Conservation (phyloP, 2,797 vertebrate genomes). For the Amphiprion clarkii region DNA sequence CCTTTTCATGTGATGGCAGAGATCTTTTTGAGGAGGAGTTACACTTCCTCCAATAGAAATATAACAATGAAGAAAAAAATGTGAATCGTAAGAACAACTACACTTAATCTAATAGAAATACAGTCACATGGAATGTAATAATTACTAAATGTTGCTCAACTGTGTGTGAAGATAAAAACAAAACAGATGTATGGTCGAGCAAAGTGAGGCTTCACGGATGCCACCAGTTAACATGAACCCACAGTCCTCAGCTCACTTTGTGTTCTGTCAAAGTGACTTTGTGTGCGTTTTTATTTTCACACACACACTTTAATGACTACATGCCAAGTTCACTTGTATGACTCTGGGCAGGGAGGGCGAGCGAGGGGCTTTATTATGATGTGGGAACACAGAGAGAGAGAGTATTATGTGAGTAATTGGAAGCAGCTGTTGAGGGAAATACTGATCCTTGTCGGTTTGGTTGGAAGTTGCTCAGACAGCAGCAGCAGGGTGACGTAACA, state of each 20-base stretch:
- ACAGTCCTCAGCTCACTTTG: neutral
- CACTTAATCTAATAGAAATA: no score
- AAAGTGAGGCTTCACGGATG: no score
- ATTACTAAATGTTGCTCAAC: no score
- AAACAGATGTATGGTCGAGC: neutral
- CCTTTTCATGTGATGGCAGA: neutral
- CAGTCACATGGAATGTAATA: neutral
- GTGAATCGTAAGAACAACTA: no score
- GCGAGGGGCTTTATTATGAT: slow-evolving; percentile 40
- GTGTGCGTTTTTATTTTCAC: neutral
- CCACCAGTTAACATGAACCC: neutral
- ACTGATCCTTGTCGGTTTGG: slow-evolving; percentile 22
- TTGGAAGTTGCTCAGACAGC: slow-evolving; percentile 43
- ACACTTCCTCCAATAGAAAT: no score
- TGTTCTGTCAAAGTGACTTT: neutral
- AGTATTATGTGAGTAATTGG: slow-evolving; percentile 68
- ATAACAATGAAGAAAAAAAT: no score
- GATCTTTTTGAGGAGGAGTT: no score
- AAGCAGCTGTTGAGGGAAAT: slow-evolving; percentile 70
- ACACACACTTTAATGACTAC: neutral
- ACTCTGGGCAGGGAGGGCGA: neutral
- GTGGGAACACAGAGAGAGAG: slow-evolving; percentile 42
- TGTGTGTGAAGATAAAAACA: no score
- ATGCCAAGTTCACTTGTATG: slow-evolving; percentile 11
- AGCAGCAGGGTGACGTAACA: slow-evolving; percentile 35